These are phyloP conservation scores for Alaudala cheleensis DNA, from an alignment of 2,113 vertebrate genomes.

Conservation along the genomic window DNA sequence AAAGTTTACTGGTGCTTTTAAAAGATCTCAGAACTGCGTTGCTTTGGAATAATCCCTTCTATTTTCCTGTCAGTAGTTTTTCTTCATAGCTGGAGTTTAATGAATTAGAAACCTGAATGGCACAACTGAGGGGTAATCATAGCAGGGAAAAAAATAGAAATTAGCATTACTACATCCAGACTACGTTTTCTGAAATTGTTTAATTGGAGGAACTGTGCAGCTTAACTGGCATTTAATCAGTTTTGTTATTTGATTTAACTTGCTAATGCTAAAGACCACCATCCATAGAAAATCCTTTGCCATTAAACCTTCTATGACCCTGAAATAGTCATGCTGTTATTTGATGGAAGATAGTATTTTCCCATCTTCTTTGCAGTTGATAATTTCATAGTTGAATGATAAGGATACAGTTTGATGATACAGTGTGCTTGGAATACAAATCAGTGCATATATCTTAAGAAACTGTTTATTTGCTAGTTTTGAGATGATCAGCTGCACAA, in stretches of 20 bases:
- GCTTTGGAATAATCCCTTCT: not conserved
- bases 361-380: constrained; percentile 20
- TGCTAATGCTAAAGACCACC: not conserved
- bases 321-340: not conserved
- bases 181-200: not conserved
- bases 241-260: constrained; percentile 4
- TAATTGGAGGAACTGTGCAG: not conserved
- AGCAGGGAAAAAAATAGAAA: not conserved
- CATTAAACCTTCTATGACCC: not conserved
- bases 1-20: not conserved
- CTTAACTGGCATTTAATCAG: not conserved
- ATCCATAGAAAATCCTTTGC: not conserved
- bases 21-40: not conserved
- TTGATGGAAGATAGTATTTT: not conserved
- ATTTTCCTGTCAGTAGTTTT: not conserved
- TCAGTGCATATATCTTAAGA: not conserved
- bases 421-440: constrained; percentile 27
- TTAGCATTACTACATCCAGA: not conserved
- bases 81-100: not conserved
- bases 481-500: not conserved
- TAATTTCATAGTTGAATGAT: constrained; percentile 13
- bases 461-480: constrained; percentile 19
- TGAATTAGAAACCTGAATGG: not conserved
- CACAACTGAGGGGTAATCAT: not conserved
- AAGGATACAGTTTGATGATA: not conserved